These are phyloP conservation scores for Hesperia comma DNA, from an alignment of 2,888 invertebrate species.

Conservation along the genomic window DNA sequence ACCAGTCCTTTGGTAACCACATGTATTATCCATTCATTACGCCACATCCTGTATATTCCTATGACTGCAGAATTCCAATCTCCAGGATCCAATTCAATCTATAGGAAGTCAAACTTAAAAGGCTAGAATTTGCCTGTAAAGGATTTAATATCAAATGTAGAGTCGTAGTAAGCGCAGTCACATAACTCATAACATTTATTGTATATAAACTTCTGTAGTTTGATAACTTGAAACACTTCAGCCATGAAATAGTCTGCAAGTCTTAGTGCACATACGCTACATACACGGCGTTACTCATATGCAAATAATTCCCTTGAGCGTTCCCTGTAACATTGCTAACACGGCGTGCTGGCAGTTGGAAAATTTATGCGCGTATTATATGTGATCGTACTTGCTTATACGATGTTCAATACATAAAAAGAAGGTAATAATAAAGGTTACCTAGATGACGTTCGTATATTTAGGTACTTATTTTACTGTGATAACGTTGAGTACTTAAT, in stretches of 20 bases:
- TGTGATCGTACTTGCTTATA: neutral
- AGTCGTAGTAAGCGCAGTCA: no score
- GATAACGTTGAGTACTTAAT: no score
- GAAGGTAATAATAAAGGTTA: neutral
- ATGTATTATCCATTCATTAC: no score
- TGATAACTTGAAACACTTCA: constrained; percentile 23
- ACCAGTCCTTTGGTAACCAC: no score
- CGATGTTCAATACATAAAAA: neutral
- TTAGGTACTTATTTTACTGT: no score
- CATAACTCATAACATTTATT: neutral
- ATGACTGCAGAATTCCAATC: no score
- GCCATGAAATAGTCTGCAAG: constrained; percentile 14
- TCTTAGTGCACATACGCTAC: constrained; percentile 13
- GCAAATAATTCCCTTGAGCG: constrained; percentile 25
- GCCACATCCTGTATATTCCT: no score
- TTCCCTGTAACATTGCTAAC: neutral
- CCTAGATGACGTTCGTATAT: no score
- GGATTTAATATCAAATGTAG: no score
- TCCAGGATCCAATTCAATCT: no score
- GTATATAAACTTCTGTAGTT: constrained; percentile 5
- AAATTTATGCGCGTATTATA: constrained; percentile 5
- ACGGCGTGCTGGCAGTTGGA: constrained; percentile 10
- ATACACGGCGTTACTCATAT: constrained; percentile 26
- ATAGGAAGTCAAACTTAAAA: no score
- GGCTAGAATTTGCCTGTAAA: no score